These are phyloP conservation scores for Macquaria australasica DNA, from an alignment of 2,113 vertebrate genomes.

Conservation along the genomic window DNA sequence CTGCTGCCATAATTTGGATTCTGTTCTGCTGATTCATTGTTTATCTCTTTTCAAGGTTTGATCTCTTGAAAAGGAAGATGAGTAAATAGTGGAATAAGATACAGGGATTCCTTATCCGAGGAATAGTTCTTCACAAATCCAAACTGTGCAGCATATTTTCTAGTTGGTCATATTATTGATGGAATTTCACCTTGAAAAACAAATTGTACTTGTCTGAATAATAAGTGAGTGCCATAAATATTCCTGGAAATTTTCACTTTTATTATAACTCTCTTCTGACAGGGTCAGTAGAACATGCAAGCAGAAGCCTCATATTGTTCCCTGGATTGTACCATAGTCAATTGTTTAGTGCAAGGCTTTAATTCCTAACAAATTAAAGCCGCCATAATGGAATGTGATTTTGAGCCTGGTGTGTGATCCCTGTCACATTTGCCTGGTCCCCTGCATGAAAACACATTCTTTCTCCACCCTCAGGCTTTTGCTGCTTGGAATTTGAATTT, in stretches of 20 bases:
- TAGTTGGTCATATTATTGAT: conserved; percentile 29
- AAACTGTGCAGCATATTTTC: conserved; percentile 32
- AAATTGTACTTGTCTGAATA: background rate
- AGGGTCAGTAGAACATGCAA: background rate
- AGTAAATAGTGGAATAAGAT: conserved; percentile 50
- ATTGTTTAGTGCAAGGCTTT: conserved; percentile 38
- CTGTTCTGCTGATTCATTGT: conserved; percentile 63
- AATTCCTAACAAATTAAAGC: conserved; percentile 58
- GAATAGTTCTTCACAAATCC: conserved; percentile 34
- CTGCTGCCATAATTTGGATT: conserved; percentile 55
- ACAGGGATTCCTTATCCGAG: conserved; percentile 25
- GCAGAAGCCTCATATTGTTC: conserved; percentile 4
- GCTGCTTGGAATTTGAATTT: conserved; percentile 69
- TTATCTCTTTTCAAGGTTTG: conserved; percentile 49
- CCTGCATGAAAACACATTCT: conserved; percentile 47
- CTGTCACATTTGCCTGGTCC: conserved; percentile 57
- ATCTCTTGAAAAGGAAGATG: conserved; percentile 48
- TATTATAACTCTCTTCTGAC: background rate
- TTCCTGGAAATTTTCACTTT: background rate
- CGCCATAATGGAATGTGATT: conserved; percentile 45
- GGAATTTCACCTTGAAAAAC: conserved; percentile 4
- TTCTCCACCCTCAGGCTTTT: conserved; percentile 55
- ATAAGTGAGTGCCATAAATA: background rate
- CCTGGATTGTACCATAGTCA: background rate
- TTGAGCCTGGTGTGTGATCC: conserved; percentile 62